Percentiles rank a stretch among this genome's conserved stretches.
Evolutionary conservation across 2,888 invertebrate genomes (phyloP).

Genomic region (Phoenoteleia sp.): DNA sequence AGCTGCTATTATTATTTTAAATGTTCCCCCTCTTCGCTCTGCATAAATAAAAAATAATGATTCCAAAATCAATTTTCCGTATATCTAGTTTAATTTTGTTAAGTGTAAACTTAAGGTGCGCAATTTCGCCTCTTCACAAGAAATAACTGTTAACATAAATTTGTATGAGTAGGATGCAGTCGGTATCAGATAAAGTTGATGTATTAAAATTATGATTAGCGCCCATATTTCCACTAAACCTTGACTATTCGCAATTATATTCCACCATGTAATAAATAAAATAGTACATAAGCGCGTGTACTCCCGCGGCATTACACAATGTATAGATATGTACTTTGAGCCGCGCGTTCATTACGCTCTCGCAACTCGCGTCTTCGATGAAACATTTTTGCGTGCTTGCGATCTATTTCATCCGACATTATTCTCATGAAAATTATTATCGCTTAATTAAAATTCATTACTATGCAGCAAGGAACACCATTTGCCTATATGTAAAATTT

Average conservation of each 20-base stretch:
- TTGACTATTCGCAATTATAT: slow-evolving; percentile 61
- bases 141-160: slow-evolving; percentile 44
- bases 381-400: slow-evolving; percentile 16
- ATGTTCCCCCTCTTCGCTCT: too few species aligned
- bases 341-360: slow-evolving; percentile 44
- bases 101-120: too few species aligned
- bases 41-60: too few species aligned
- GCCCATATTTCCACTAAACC: slow-evolving; percentile 21
- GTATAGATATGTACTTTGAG: slow-evolving; percentile 42
- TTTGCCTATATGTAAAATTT: too few species aligned
- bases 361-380: not conserved
- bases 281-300: slow-evolving; percentile 53
- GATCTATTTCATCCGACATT: slow-evolving; percentile 28
- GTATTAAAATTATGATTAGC: slow-evolving; percentile 59
- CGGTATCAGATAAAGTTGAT: slow-evolving; percentile 43
- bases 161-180: slow-evolving; percentile 20
- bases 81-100: too few species aligned
- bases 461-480: too few species aligned
- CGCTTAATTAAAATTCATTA: not conserved
- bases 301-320: slow-evolving; percentile 54
- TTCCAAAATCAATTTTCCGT: too few species aligned
- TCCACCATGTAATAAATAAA: slow-evolving; percentile 59
- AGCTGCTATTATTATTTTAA: too few species aligned
- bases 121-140: not conserved
- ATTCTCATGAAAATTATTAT: slow-evolving; percentile 20